Evolutionary conservation across 1,140 invertebrate genomes (phyloP).

Genomic region (Vollenhovia emeryi): DNA sequence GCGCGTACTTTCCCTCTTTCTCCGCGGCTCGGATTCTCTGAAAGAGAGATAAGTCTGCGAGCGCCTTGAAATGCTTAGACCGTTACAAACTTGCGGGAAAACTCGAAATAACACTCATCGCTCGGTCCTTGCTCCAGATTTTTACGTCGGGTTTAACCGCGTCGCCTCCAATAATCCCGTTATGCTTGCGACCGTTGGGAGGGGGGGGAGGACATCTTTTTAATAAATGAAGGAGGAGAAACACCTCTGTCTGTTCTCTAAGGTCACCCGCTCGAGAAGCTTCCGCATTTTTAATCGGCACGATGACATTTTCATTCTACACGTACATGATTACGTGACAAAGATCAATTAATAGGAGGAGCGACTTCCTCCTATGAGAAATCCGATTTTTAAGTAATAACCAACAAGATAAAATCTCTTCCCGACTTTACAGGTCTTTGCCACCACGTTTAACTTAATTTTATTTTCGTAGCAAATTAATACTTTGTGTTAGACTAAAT

Average conservation of each 20-base stretch:
- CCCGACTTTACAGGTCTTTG: no score
- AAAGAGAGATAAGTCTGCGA: slow-evolving; percentile 61
- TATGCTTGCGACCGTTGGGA: not conserved
- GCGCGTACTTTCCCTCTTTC: not conserved
- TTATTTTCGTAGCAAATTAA: not conserved
- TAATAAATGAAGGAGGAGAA: not conserved
- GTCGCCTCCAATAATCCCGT: not conserved
- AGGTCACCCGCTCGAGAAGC: not conserved
- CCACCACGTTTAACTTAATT: not conserved
- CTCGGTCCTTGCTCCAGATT: slow-evolving; percentile 54
- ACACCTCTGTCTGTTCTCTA: not conserved
- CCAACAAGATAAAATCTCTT: no score
- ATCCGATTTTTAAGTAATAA: not conserved
- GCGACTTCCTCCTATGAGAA: not conserved
- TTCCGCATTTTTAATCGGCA: not conserved
- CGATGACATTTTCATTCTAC: not conserved
- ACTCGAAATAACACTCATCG: slow-evolving; percentile 55
- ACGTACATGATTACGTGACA: not conserved
- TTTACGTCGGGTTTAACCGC: not conserved
- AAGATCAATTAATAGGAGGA: not conserved
- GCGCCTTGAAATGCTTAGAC: slow-evolving; percentile 61
- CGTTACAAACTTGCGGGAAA: slow-evolving; percentile 30
- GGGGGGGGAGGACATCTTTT: not conserved
- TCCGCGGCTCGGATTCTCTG: slow-evolving; percentile 48
- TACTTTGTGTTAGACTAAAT: not conserved